Evolutionary conservation across 2,888 invertebrate species (phyloP).

Genomic region (Oegoconia quadripuncta): DNA sequence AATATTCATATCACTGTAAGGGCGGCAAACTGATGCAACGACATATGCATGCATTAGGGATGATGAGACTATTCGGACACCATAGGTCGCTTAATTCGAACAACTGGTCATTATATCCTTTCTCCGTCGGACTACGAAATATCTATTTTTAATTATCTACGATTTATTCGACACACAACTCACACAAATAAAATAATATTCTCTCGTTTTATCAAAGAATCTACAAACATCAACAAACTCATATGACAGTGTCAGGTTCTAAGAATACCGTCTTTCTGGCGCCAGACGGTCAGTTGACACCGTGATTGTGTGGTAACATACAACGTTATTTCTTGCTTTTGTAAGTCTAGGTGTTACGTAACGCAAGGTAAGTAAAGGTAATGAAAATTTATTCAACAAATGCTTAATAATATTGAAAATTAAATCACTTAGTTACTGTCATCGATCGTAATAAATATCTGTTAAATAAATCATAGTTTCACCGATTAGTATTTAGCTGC

Average conservation of each 20-base stretch:
- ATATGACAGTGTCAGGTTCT: constrained; percentile 42
- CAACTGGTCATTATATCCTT: constrained; percentile 66
- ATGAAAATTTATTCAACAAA: not conserved
- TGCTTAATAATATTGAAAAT: not conserved
- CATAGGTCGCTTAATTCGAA: constrained; percentile 58
- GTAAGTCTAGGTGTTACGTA: constrained; percentile 2
- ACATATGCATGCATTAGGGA: constrained; percentile 77
- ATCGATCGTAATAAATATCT: too few species aligned
- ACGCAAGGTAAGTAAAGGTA: constrained; percentile 1
- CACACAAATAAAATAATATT: not conserved
- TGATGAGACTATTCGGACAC: constrained; percentile 66
- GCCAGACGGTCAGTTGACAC: constrained; percentile 66
- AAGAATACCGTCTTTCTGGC: constrained; percentile 56
- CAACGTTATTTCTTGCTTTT: constrained; percentile 15
- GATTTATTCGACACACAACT: not conserved
- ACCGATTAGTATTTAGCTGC: too few species aligned
- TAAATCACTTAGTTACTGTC: too few species aligned
- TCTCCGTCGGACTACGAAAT: too few species aligned
- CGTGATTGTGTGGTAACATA: constrained; percentile 17
- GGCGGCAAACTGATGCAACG: constrained; percentile 69
- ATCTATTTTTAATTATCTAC: too few species aligned
- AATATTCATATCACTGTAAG: constrained; percentile 58
- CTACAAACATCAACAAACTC: constrained; percentile 3
- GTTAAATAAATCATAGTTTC: too few species aligned
- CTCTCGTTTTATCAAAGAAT: constrained; percentile 8